Evolutionary conservation across 2,888 invertebrate species (phyloP), one percentile per base, ranked within the genome.

Genomic region (Troides oblongomaculatus): DNA sequence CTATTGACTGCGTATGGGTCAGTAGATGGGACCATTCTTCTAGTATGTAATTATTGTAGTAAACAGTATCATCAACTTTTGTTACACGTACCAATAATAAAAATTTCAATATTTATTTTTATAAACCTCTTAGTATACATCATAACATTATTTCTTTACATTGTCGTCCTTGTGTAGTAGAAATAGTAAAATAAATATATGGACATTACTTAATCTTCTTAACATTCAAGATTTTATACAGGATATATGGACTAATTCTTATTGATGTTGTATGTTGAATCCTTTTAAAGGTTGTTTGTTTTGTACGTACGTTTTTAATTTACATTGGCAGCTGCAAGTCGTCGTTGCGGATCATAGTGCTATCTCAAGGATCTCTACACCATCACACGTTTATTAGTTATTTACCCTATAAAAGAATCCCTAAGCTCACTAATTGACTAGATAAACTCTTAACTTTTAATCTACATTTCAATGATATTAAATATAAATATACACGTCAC

Each of bases 1-100:
- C 62, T 39, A 46, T 69, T 66, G 65, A 66, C 66, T 50, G 62
- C 56, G 57, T 36, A 62, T n/a, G 69, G 69, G 66, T 66, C 66
- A 62, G 56, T 65, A 65, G 17, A 21, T 59, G 36, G 57, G 17
- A 64, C 18, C 64, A 23, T 39, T 23, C 46, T 21, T 61, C 25
- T n/a, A 17, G 25, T 18, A 8, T 18, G 46, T 50, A 30, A 63
- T 63, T 53, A n/a, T 12, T 53, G 18, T n/a, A 63, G 25, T 62
- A 18, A 14, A 62, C 46, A 21, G 6, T n/a, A 62, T 6, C 17
- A 46, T 10, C 12, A 3, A 53, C 7, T 17, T 53, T 63, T 46
- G 23, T 46, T 21, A 1, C 23, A 61, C 5, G 14, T 10, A 21
- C 21, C 18, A 43, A 17, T 21, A 61, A 21, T 12, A 46, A 46